A percentile compares a stretch with the other conserved stretches of the same genome.
These are phyloP conservation scores for Himalopsyche phryganea DNA, from an alignment of 1,140 invertebrate species.

Conservation along the genomic window DNA sequence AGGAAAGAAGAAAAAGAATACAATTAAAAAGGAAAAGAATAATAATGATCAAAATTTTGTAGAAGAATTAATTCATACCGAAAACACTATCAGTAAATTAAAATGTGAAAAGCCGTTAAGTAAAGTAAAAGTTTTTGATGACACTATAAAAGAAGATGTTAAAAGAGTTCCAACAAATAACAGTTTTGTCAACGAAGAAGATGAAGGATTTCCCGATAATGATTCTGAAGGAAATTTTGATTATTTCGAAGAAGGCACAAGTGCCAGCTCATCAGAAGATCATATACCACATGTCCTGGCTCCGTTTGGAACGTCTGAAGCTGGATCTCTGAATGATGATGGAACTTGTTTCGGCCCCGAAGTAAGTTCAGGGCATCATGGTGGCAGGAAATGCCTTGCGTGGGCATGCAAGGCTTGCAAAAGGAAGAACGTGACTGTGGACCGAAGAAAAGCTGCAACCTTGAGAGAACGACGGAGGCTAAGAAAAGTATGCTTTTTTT, in stretches of 20 bases:
- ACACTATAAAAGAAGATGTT: too few relatives aligned
- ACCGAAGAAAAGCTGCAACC: conserved; percentile 94
- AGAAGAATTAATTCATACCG: not conserved
- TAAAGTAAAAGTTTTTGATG: too few relatives aligned
- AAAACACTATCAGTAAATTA: not conserved
- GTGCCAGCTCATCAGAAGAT: conserved; percentile 23
- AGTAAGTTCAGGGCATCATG: conserved; percentile 31
- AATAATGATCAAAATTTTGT: conserved; percentile 3
- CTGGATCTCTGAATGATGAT: conserved; percentile 2
- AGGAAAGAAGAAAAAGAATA: conserved; percentile 2
- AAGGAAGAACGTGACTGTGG: conserved; percentile 89
- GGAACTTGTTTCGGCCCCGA: conserved; percentile 7
- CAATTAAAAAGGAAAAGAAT: conserved; percentile 2
- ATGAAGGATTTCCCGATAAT: conserved; percentile 18
- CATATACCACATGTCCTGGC: conserved; percentile 28
- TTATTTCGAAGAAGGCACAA: conserved; percentile 24
- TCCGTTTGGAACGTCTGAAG: conserved; percentile 18
- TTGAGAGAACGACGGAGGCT: conserved; percentile 87
- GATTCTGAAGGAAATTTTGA: conserved; percentile 22
- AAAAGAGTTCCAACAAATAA: too few relatives aligned
- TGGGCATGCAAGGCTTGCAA: conserved; percentile 98
- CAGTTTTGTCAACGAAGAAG: conserved; percentile 4
- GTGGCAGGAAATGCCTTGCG: conserved; percentile 75
- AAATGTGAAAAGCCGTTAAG: not conserved
- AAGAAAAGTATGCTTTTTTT: conserved; percentile 67